These are phyloP conservation scores for Heliothis virescens DNA, from an alignment of 1,140 invertebrate species.

Conservation along the genomic window DNA sequence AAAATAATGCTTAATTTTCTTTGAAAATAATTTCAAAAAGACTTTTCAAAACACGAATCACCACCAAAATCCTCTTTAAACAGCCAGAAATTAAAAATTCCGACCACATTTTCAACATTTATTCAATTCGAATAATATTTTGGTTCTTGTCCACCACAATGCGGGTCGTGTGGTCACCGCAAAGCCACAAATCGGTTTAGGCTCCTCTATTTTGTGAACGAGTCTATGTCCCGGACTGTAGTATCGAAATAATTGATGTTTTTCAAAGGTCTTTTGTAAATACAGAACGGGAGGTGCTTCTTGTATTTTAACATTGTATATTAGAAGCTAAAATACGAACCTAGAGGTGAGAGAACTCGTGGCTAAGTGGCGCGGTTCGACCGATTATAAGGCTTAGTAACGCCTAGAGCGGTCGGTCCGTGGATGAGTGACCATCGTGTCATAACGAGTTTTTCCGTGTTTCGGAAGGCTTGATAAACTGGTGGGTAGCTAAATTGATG, in stretches of 20 bases:
- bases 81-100: background rate
- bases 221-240: background rate
- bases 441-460: too few relatives aligned
- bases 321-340: background rate
- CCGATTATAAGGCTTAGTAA: too few relatives aligned
- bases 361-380: too few relatives aligned
- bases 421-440: too few relatives aligned
- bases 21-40: too few relatives aligned
- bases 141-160: background rate
- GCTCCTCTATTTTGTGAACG: constrained; percentile 19
- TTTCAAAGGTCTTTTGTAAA: constrained; percentile 18
- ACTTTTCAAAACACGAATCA: background rate
- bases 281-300: background rate
- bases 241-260: constrained; percentile 40
- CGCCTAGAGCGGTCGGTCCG: too few relatives aligned
- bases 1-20: too few relatives aligned
- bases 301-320: background rate
- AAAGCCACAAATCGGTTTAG: constrained; percentile 38
- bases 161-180: background rate
- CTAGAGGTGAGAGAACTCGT: too few relatives aligned
- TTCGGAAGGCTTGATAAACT: too few relatives aligned
- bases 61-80: background rate
- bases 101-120: background rate
- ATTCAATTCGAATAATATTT: constrained; percentile 14
- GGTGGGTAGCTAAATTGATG: too few relatives aligned